phyloP scores from a whole-genome alignment of 2,797 vertebrate species.

The Falco rusticolus region DNA sequence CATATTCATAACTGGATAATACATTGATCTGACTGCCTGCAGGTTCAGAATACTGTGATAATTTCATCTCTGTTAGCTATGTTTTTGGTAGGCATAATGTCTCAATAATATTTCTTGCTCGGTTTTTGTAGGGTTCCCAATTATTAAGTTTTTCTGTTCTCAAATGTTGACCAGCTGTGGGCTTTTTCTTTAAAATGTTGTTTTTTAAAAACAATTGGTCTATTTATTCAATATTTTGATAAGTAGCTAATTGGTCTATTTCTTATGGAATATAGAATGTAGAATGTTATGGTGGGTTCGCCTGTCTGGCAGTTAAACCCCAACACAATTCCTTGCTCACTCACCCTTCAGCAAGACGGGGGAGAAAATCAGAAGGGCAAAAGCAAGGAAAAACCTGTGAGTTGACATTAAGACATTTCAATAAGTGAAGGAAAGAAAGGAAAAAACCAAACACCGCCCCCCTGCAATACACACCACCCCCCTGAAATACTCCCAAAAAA shows the following conservation, averaged over 20 bases:
- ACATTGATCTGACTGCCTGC: neutral
- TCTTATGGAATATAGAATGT: neutral
- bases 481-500: neutral
- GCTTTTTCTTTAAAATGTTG: neutral
- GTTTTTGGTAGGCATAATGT: neutral
- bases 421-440: neutral
- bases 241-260: neutral
- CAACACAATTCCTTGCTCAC: neutral
- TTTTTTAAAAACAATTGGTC: neutral
- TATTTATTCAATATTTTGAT: neutral
- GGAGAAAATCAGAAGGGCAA: neutral
- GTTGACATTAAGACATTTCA: neutral
- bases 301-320: neutral
- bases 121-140: neutral
- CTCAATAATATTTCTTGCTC: neutral
- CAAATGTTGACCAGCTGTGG: neutral
- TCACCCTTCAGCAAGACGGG: no score
- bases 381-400: neutral
- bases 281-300: neutral
- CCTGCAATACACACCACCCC: no score
- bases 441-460: fast-evolving
- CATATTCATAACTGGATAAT: neutral
- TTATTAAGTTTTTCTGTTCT: neutral
- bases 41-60: neutral
- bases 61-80: neutral